Percentiles rank a stretch among this genome's conserved stretches.
Conservation (phyloP, 2,797 vertebrate species). For the Echeneis naucrates region DNA sequence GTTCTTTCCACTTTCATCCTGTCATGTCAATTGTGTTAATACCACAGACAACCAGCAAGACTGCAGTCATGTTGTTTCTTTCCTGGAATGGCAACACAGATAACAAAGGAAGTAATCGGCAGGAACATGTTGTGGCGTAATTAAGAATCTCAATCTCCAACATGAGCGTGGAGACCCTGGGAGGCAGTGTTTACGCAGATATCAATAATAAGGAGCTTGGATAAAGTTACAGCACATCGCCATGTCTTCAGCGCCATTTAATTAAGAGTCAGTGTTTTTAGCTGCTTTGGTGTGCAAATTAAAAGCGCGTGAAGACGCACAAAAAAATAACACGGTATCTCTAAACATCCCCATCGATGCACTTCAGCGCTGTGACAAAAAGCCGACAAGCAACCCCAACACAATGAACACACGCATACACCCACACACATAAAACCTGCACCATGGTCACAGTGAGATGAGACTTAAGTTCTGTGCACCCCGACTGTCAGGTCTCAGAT, state of each 20-base stretch:
- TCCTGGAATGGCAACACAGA: not conserved
- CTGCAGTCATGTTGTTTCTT: not conserved
- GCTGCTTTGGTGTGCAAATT: constrained; percentile 38
- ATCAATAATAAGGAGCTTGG: constrained; percentile 29
- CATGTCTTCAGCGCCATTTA: constrained; percentile 32
- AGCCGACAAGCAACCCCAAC: constrained; percentile 14
- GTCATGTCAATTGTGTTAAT: not conserved
- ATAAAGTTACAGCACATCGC: constrained; percentile 26
- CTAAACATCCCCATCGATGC: constrained; percentile 38
- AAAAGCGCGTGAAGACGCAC: constrained; percentile 33
- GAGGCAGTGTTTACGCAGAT: not conserved
- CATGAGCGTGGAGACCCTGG: not conserved
- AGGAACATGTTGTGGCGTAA: not conserved
- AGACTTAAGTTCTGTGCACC: constrained; percentile 44
- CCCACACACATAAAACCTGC: constrained; percentile 37
- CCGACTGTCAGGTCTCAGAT: constrained; percentile 54
- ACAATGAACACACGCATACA: not conserved
- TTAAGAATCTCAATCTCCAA: constrained; percentile 1
- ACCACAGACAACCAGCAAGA: not conserved
- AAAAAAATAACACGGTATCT: constrained; percentile 32
- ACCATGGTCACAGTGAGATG: constrained; percentile 28
- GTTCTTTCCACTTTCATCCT: not conserved
- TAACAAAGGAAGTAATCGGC: not conserved
- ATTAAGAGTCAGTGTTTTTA: constrained; percentile 42
- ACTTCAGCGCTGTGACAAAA: constrained; percentile 20